Evolutionary conservation across 2,797 vertebrate genomes (phyloP).

Genomic region (Epinephelus awoara): DNA sequence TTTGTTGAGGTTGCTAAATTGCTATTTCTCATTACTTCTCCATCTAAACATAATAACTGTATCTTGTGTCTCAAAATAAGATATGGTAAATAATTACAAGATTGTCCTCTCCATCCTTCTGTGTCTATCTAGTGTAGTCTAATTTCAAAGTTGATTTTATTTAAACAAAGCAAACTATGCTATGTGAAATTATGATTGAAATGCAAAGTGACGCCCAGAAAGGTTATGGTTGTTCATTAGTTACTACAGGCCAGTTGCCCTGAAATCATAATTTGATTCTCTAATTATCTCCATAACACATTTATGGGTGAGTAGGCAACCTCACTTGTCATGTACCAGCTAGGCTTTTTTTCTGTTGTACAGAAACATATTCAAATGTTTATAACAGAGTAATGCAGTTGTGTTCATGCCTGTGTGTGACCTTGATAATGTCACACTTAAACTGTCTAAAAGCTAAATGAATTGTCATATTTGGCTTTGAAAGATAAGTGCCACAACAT

Average conservation of each 20-base stretch:
- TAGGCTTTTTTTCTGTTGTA: neutral
- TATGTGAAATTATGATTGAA: constrained; percentile 14
- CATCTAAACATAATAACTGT: neutral
- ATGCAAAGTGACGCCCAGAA: constrained; percentile 12
- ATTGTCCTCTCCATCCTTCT: constrained; percentile 17
- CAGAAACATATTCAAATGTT: neutral
- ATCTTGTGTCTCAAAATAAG: neutral
- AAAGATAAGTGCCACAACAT: neutral
- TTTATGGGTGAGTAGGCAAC: neutral
- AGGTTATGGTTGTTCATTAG: constrained; percentile 6
- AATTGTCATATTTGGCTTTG: neutral
- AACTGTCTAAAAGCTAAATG: neutral
- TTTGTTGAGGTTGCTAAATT: neutral
- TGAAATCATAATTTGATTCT: constrained; percentile 27
- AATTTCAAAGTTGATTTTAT: neutral
- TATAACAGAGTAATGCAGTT: neutral
- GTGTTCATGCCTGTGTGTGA: neutral
- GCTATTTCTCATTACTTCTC: neutral
- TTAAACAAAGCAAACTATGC: constrained; percentile 7
- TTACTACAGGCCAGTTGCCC: neutral
- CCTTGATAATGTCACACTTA: neutral
- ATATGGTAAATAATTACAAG: neutral
- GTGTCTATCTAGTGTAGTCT: constrained; percentile 4
- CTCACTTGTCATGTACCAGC: neutral
- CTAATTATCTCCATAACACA: neutral